Conservation (phyloP, 2,113 vertebrate species). For the Dicerorhinus sumatrensis region DNA sequence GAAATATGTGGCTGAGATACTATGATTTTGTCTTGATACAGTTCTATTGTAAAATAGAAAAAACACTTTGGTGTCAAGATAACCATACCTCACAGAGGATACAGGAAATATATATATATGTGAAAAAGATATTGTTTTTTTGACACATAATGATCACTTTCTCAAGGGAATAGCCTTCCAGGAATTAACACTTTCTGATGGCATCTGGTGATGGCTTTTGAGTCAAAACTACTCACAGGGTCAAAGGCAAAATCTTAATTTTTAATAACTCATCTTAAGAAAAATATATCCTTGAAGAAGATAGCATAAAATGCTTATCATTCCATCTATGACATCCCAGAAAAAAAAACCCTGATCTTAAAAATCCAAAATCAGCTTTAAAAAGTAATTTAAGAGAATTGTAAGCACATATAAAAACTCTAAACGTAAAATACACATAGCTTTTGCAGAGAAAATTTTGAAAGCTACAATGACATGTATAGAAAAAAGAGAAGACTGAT, state of each 20-base stretch:
- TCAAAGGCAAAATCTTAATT: background rate
- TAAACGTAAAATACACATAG: background rate
- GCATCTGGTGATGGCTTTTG: background rate
- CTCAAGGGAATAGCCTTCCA: background rate
- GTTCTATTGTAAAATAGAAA: background rate
- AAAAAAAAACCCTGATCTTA: background rate
- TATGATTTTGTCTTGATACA: background rate
- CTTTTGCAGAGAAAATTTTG: background rate
- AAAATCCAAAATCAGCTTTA: background rate
- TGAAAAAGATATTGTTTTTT: background rate
- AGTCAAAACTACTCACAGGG: background rate
- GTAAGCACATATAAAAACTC: background rate
- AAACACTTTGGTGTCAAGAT: background rate
- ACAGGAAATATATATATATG: background rate
- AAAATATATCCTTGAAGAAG: background rate
- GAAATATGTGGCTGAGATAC: slow-evolving; percentile 15
- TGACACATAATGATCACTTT: background rate
- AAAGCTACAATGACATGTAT: background rate
- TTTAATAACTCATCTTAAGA: background rate
- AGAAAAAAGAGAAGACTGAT: background rate
- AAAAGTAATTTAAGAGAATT: background rate
- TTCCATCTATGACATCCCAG: background rate
- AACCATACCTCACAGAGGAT: background rate
- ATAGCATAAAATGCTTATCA: background rate
- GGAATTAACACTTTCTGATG: background rate